Base-by-base conservation (phyloP, 2,888 invertebrate genomes). In the Epicampocera succincta region DNA sequence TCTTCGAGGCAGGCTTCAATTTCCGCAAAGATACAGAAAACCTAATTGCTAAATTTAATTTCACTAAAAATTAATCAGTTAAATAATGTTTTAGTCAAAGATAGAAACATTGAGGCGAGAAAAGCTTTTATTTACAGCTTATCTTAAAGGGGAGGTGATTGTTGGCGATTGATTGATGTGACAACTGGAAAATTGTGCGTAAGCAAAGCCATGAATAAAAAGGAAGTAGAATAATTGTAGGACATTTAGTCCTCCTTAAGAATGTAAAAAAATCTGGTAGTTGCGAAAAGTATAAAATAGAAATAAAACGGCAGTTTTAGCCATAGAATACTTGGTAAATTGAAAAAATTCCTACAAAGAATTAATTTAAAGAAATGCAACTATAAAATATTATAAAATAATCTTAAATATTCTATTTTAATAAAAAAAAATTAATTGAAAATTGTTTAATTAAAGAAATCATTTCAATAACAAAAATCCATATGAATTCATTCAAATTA, bases 111-210 rank as follows among this genome's bases (percentile, higher is more conserved):
- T 63, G 44, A 4, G 17, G 13, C 17, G 33, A 40, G 25, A 40
- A 15, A 17, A 29, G 56, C 38, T 48, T 40, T 72, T 52, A 50
- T 78, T 78, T 72, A 66, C 58, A 52, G 66, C 46, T 13, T 52
- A 58, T 52, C 52, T 25, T 13, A 54, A 75, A 72, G 66, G 60
- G 69, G 75, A 66, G 29, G 66, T 21, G 44, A 38, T 50, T 50
- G 29, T 17, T 42, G 9, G 33, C 48, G 21, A 21, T 54, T 72
- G 77, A 71, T 72, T 71, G 42, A 50, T 72, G 44, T 21, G 50
- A 42, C 40, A 65, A 33, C 12, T 15, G 21, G 48, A 63, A 38
- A 65, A 33, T 56, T 65, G 63, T 40, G 63, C 21, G 13, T 69
- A 52, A 68, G 61, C 17, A 9, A n/a, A 25, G 9, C 8, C n/a